These are phyloP conservation scores for Benthosema pterotum DNA, from an alignment of 2,797 vertebrate species.

Conservation along the genomic window DNA sequence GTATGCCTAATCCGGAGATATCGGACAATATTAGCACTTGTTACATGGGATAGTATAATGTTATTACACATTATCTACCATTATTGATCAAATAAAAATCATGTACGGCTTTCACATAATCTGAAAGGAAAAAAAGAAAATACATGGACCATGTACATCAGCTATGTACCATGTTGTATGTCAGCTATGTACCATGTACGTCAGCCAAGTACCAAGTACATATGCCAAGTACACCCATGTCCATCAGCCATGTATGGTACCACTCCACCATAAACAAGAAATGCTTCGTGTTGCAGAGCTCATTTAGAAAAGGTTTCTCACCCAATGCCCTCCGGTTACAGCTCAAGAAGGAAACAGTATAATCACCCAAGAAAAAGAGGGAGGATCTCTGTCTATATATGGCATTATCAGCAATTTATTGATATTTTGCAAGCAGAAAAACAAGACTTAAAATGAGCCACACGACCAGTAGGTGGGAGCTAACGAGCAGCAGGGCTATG, in stretches of 20 bases:
- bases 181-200: too few species aligned
- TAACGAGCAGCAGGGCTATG: slow-evolving; percentile 99
- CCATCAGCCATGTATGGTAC: too few species aligned
- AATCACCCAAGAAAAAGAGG: slow-evolving; percentile 45
- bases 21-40: too few species aligned
- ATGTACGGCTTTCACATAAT: background rate
- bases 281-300: too few species aligned
- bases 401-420: slow-evolving; percentile 89
- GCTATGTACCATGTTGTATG: too few species aligned
- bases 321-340: background rate
- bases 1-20: too few species aligned
- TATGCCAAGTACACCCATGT: too few species aligned
- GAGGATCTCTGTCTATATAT: slow-evolving; percentile 48
- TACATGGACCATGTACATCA: too few species aligned
- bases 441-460: slow-evolving; percentile 99
- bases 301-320: too few species aligned
- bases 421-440: slow-evolving; percentile 99
- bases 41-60: background rate
- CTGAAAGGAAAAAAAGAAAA: too few species aligned
- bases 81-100: background rate
- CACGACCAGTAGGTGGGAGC: slow-evolving; percentile 98
- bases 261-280: too few species aligned
- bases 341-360: slow-evolving; percentile 25
- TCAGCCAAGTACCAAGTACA: too few species aligned
- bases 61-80: background rate